phyloP scores from a whole-genome alignment of 2,113 vertebrate species.

The Prionailurus bengalensis region DNA sequence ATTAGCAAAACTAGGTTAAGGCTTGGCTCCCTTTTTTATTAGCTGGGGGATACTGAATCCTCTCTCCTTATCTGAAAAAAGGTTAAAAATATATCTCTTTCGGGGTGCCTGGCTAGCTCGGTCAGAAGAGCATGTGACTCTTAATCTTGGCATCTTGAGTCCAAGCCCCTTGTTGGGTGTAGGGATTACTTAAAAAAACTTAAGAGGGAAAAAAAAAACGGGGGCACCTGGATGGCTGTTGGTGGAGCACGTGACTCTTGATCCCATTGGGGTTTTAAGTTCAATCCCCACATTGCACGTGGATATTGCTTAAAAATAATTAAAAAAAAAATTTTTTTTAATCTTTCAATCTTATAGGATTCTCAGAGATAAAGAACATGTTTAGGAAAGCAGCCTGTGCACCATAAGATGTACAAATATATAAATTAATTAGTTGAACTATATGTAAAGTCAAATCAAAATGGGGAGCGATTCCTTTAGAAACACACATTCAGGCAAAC shows the following conservation, averaged over 20 bases:
- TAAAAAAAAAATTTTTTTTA: neutral
- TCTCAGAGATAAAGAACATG: conserved; percentile 27
- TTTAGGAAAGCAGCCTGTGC: neutral
- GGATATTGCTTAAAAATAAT: too few species aligned
- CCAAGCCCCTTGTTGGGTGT: neutral
- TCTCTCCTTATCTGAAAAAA: neutral
- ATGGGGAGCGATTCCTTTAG: neutral
- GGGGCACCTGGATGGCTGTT: too few species aligned
- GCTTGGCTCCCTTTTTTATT: neutral
- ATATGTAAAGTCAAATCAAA: neutral
- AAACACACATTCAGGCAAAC: neutral
- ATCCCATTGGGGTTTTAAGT: too few species aligned
- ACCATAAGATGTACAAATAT: neutral
- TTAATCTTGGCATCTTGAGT: neutral
- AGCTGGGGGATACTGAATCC: neutral
- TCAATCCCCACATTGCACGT: too few species aligned
- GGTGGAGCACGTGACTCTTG: too few species aligned
- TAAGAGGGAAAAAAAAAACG: neutral
- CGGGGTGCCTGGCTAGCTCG: neutral
- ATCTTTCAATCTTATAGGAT: neutral
- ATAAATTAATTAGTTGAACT: neutral
- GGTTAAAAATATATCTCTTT: neutral
- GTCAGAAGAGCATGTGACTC: neutral
- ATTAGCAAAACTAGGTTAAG: neutral
- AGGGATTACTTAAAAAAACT: neutral